Evolutionary conservation across 2,113 vertebrate species (phyloP).

Genomic region (Calyptomena viridis): DNA sequence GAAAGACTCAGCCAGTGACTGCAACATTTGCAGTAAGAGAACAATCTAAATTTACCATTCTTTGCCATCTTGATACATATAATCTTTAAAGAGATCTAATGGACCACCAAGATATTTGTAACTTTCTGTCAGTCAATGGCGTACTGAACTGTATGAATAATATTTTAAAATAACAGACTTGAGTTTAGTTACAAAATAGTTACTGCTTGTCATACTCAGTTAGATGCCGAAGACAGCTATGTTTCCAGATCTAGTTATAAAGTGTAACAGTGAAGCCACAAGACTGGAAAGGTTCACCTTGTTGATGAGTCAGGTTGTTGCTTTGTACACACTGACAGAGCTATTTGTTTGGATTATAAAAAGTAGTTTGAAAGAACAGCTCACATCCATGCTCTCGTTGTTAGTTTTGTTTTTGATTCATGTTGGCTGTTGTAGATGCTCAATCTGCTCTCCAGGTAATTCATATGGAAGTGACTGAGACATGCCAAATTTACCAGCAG

Average conservation of each 20-base stretch:
- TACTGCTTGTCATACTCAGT: not conserved
- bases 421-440: not conserved
- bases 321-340: not conserved
- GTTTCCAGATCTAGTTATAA: not conserved
- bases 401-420: not conserved
- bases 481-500: slow-evolving; percentile 35
- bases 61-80: not conserved
- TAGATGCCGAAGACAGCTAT: not conserved
- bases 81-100: not conserved
- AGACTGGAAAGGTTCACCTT: not conserved
- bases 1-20: not conserved
- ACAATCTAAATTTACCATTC: not conserved
- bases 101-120: not conserved
- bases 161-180: not conserved
- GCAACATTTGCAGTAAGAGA: not conserved
- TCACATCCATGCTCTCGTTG: not conserved
- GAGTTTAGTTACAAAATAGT: not conserved
- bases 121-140: not conserved
- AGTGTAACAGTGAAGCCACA: not conserved
- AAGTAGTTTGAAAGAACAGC: not conserved
- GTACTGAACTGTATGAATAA: not conserved
- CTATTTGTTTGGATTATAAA: not conserved
- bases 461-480: not conserved
- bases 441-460: slow-evolving; percentile 13
- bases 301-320: not conserved